Percentiles rank a stretch among this genome's conserved stretches.
Evolutionary conservation across 2,797 vertebrate genomes (phyloP).

Genomic region (Vireo griseus): DNA sequence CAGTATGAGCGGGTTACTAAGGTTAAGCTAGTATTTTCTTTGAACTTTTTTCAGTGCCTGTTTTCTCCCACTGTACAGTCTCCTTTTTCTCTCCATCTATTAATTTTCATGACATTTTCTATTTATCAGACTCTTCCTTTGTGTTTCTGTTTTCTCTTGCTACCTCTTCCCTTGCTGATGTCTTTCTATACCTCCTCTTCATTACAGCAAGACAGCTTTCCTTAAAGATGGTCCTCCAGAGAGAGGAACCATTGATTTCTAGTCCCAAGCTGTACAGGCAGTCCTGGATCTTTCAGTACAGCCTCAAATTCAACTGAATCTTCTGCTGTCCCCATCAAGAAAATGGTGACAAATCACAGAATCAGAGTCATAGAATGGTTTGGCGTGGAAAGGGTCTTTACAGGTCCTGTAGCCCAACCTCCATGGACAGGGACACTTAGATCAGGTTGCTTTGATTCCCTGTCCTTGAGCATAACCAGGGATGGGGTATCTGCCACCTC

Average conservation of each 20-base stretch:
- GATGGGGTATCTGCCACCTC: not conserved
- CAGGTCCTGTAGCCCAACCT: not conserved
- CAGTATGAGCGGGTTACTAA: constrained; percentile 52
- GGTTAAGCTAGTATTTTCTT: constrained; percentile 64
- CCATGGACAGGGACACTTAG: not conserved
- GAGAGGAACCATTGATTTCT: constrained; percentile 4
- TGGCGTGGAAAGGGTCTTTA: not conserved
- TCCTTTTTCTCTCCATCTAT: constrained; percentile 24
- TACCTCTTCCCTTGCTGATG: constrained; percentile 39
- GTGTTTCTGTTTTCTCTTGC: not conserved
- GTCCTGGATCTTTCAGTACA: not conserved
- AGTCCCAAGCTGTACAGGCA: not conserved
- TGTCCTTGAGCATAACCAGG: not conserved
- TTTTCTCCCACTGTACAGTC: constrained; percentile 5
- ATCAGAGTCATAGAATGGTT: not conserved
- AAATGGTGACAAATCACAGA: not conserved
- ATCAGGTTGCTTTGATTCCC: not conserved
- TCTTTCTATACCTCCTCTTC: not conserved
- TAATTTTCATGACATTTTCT: constrained; percentile 62
- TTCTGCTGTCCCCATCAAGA: not conserved
- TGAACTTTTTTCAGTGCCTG: constrained; percentile 46
- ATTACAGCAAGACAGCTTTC: constrained; percentile 12
- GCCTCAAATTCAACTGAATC: not conserved
- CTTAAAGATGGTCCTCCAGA: not conserved
- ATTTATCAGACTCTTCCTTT: constrained; percentile 15